A percentile compares a stretch with the other conserved stretches of the same genome.
Evolutionary conservation across 2,113 vertebrate genomes (phyloP).

Genomic region (Salvelinus sp.): DNA sequence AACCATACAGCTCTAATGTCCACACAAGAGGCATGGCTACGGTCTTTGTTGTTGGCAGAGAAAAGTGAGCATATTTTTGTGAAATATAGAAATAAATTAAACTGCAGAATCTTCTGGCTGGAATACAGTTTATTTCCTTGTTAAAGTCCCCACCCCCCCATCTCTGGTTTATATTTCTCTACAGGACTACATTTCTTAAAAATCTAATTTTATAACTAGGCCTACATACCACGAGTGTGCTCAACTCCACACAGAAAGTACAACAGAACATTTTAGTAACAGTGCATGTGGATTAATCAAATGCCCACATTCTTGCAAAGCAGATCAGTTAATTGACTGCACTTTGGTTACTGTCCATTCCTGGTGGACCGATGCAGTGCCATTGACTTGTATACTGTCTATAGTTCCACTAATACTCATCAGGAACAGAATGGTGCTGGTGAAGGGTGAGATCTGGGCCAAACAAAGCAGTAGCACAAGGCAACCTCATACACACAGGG

Average conservation of each 20-base stretch:
- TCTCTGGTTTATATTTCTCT: constrained; percentile 52
- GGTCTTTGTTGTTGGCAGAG: neutral
- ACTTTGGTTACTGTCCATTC: neutral
- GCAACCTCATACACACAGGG: constrained; percentile 26
- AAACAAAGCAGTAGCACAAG: constrained; percentile 28
- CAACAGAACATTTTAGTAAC: constrained; percentile 8
- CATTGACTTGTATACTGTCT: constrained; percentile 9
- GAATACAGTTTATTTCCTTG: neutral
- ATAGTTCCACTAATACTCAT: constrained; percentile 12
- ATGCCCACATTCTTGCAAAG: constrained; percentile 12
- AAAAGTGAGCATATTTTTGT: no score
- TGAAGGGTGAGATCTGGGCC: constrained; percentile 60
- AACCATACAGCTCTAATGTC: neutral
- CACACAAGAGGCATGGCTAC: neutral
- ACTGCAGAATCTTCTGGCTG: neutral
- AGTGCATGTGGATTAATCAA: constrained; percentile 1
- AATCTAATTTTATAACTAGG: constrained; percentile 53
- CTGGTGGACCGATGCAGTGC: constrained; percentile 5
- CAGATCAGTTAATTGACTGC: neutral
- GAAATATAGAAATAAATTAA: no score
- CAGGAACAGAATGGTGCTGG: constrained; percentile 56
- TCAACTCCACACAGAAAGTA: constrained; percentile 24
- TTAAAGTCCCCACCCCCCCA: constrained; percentile 44
- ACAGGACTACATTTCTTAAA: constrained; percentile 69
- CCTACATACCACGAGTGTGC: constrained; percentile 70